Evolutionary conservation across 2,888 invertebrate species (phyloP), one percentile per base, ranked within the genome.

Genomic region (Drosophila histrio): DNA sequence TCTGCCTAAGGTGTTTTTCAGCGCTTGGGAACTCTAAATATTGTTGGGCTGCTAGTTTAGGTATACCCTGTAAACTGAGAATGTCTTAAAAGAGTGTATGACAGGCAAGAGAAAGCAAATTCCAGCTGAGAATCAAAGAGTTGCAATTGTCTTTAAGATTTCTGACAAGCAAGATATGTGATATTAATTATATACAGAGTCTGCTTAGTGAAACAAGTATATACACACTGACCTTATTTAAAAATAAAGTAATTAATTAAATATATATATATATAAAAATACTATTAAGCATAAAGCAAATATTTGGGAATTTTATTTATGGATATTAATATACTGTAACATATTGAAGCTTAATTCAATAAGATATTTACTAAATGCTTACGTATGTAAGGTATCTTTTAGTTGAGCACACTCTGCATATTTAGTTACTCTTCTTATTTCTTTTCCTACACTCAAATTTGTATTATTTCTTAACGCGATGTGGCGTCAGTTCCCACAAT

Each of bases 401-500:
- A 15, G 30, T 32, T 22, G 22, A 32, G 24, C 8, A 24, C 15
- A 30, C 26, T 34, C 24, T 17, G 2, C 1, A n/a, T 24, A 13
- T n/a, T 56, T 44, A 13, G 22, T 28, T 11, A 28, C 11, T 24
- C 5, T 28, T 36, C 5, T 19, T 36, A 19, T 26, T 41, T 46
- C 46, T 24, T 26, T 41, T 46, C 46, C 21, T 54, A 53, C 17
- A 56, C 34, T 34, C 19, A 47, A 30, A 47, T 38, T 15, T 30
- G n/a, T n/a, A n/a, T 13, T 43, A 66, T 77, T 57, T 77, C 72
- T 54, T 54, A 71, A 71, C 59, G 72, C 44, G 60, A n/a, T n/a
- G 61, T 62, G 69, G 64, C 76, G 59, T 49, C 57, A 53, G 74
- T 75, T 76, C 76, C 76, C 76, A 76, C 76, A 78, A 76, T 79